Conservation (phyloP, 2,113 vertebrate genomes). For the human region DNA sequence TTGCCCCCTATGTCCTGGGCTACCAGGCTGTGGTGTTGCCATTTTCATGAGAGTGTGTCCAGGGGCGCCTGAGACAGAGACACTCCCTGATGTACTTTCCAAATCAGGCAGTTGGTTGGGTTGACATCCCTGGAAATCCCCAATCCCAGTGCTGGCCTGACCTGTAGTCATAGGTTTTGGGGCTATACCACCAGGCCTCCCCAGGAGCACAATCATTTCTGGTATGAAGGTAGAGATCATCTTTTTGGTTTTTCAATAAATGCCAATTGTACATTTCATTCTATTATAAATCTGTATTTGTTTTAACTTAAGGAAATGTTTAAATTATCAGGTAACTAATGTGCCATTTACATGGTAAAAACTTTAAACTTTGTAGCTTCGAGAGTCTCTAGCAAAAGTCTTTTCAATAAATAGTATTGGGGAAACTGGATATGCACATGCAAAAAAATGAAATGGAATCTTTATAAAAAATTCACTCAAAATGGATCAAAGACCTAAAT, state of each 20-base stretch:
- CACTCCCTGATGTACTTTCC: not conserved
- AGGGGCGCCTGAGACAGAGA: not conserved
- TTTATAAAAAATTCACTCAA: not conserved
- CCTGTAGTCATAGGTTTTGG: not conserved
- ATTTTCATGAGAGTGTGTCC: not conserved
- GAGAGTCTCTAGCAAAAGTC: not conserved
- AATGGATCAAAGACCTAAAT: not conserved
- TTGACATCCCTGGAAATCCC: not conserved
- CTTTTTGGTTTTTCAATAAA: not conserved
- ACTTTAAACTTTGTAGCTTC: not conserved
- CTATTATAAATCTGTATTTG: not conserved
- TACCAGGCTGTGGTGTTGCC: not conserved
- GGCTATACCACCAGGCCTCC: no score
- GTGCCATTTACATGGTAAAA: not conserved
- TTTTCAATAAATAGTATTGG: not conserved
- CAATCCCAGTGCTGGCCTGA: not conserved
- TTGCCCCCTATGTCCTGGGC: not conserved
- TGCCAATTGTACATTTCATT: not conserved
- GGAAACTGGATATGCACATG: not conserved
- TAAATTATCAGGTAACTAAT: slow-evolving; percentile 22
- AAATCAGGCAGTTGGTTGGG: not conserved
- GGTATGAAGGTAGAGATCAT: not conserved
- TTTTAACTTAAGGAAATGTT: not conserved
- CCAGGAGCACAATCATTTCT: no score
- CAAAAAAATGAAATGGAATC: not conserved